Evolutionary conservation across 2,888 invertebrate species (phyloP).

Genomic region (Antheraea yamamai): DNA sequence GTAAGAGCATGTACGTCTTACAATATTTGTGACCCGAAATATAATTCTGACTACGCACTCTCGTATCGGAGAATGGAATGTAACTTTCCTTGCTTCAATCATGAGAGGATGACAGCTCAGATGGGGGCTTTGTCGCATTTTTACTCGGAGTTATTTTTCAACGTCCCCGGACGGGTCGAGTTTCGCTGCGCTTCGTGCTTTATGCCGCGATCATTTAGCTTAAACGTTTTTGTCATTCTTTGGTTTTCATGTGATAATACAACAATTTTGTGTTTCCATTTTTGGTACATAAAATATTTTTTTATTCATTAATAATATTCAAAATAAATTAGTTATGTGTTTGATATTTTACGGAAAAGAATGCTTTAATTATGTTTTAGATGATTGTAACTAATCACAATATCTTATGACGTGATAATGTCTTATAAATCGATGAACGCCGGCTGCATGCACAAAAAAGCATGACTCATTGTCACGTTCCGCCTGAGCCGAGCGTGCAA

Average conservation of each 20-base stretch:
- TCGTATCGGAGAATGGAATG: constrained; percentile 60
- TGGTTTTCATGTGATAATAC: constrained; percentile 1
- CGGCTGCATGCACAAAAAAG: too few species aligned
- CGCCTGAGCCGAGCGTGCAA: too few species aligned
- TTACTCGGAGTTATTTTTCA: constrained; percentile 35
- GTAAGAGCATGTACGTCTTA: background rate
- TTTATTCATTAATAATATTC: background rate
- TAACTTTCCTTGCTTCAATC: constrained; percentile 60
- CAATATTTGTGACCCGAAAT: constrained; percentile 15
- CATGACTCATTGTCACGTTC: too few species aligned
- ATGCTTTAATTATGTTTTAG: background rate
- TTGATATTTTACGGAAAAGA: background rate
- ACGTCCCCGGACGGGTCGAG: constrained; percentile 19
- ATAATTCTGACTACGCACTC: constrained; percentile 19
- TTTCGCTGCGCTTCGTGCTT: constrained; percentile 17
- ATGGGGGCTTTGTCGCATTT: constrained; percentile 54
- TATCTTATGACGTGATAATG: too few species aligned
- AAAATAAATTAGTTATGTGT: background rate
- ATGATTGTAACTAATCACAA: background rate
- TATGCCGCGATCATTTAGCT: constrained; percentile 7
- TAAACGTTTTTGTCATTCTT: constrained; percentile 14
- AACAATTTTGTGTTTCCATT: background rate
- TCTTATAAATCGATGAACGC: too few species aligned
- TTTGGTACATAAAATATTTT: background rate
- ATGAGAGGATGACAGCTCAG: constrained; percentile 59